Evolutionary conservation across 2,113 vertebrate species (phyloP).

Genomic region (Eurypyga helias): DNA sequence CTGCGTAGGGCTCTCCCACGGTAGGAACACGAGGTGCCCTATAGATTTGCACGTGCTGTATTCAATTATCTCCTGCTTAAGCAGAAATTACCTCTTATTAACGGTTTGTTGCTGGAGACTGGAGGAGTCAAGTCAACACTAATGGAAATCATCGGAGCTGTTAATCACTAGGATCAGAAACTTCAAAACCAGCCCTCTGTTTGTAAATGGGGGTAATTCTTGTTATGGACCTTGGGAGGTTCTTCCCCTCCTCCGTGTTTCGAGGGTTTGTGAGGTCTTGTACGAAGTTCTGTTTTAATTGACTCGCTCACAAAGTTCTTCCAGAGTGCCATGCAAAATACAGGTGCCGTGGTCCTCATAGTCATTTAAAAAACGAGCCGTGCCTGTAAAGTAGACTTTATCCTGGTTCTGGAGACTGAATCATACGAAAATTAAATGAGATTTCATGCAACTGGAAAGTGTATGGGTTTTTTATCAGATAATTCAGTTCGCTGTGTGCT

Average conservation of each 20-base stretch:
- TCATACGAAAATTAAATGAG: slow-evolving; percentile 17
- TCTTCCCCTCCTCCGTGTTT: background rate
- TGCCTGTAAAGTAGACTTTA: background rate
- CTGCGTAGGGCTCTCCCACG: background rate
- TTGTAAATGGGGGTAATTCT: slow-evolving; percentile 22
- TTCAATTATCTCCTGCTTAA: slow-evolving; percentile 33
- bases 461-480: background rate
- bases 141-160: slow-evolving; percentile 13
- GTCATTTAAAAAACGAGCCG: background rate
- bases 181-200: slow-evolving; percentile 16
- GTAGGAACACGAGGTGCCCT: background rate
- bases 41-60: background rate
- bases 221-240: background rate
- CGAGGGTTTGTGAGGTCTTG: background rate
- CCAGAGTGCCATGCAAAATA: background rate
- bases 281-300: background rate
- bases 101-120: background rate
- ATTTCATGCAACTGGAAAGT: background rate
- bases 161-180: background rate
- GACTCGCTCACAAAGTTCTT: background rate
- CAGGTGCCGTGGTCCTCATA: background rate
- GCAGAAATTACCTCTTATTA: slow-evolving; percentile 42
- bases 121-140: background rate
- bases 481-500: background rate
- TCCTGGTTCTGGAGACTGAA: background rate